Evolutionary conservation across 2,797 vertebrate genomes (phyloP).

Genomic region (Pristis pectinata): DNA sequence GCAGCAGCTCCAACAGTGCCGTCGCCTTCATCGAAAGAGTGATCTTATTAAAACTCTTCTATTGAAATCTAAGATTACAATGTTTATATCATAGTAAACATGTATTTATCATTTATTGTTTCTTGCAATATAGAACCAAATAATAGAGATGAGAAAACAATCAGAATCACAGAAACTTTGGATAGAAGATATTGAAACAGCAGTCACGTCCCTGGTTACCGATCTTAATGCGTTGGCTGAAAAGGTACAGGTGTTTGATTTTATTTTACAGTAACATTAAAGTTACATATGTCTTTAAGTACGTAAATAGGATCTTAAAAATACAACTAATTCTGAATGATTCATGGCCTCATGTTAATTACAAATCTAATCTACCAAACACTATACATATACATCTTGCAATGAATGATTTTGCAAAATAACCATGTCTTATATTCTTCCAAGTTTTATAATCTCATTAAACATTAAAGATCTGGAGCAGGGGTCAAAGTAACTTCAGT

Average conservation of each 20-base stretch:
- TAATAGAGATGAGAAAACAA: conserved; percentile 70
- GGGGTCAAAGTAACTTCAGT: too few relatives aligned
- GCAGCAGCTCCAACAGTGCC: too few relatives aligned
- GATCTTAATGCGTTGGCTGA: conserved; percentile 61
- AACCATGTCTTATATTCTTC: neutral
- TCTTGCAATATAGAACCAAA: conserved; percentile 58
- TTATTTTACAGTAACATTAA: neutral
- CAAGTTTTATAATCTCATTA: neutral
- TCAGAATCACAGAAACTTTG: conserved; percentile 60
- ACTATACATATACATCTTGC: neutral
- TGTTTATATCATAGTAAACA: neutral
- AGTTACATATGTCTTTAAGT: neutral
- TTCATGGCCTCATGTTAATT: neutral
- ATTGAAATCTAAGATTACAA: neutral
- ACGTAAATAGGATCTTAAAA: neutral
- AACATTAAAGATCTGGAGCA: neutral
- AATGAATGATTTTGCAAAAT: neutral
- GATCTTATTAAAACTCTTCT: neutral
- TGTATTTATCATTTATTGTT: neutral
- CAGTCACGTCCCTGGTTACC: conserved; percentile 54
- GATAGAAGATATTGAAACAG: conserved; percentile 59
- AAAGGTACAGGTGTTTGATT: conserved; percentile 57
- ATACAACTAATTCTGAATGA: neutral
- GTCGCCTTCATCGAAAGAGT: neutral
- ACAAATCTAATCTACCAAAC: neutral